Evolutionary conservation across 2,888 invertebrate species (phyloP).

Genomic region (Microplitis deprimator): DNA sequence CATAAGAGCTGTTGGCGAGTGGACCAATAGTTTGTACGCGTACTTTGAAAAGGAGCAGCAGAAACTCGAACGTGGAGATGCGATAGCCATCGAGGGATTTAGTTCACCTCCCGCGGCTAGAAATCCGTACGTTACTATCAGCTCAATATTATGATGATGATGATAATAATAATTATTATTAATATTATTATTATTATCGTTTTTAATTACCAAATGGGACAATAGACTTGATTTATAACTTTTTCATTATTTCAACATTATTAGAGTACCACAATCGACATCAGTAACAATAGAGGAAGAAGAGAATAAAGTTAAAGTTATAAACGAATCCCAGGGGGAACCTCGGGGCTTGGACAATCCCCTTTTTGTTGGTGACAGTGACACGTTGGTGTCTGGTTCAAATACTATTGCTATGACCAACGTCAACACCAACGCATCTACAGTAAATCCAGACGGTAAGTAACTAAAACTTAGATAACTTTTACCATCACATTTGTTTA

Average conservation of each 20-base stretch:
- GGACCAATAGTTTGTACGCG: conserved; percentile 90
- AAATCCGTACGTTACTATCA: background rate
- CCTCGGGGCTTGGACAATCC: conserved; percentile 61
- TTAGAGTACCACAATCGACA: conserved; percentile 36
- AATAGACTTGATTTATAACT: background rate
- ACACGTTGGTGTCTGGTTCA: conserved; percentile 54
- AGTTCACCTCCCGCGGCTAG: conserved; percentile 38
- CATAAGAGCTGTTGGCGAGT: conserved; percentile 93
- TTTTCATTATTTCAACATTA: conserved; percentile 14
- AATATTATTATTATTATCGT: background rate
- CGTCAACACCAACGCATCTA: conserved; percentile 44
- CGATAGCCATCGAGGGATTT: conserved; percentile 70
- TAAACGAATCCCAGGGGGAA: conserved; percentile 66
- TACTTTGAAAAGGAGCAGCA: conserved; percentile 90
- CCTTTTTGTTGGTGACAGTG: conserved; percentile 57
- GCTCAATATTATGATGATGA: background rate
- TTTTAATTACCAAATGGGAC: background rate
- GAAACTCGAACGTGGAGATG: conserved; percentile 79
- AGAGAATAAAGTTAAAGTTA: conserved; percentile 41
- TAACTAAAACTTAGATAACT: conserved; percentile 47
- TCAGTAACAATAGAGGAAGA: conserved; percentile 45
- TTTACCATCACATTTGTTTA: conserved; percentile 29
- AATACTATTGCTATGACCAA: conserved; percentile 48
- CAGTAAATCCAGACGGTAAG: conserved; percentile 47
- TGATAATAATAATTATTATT: background rate